Evolutionary conservation across 1,140 invertebrate genomes (phyloP), one percentile per base, ranked within the genome.

Genomic region (Macrosteles quadrilineatus): DNA sequence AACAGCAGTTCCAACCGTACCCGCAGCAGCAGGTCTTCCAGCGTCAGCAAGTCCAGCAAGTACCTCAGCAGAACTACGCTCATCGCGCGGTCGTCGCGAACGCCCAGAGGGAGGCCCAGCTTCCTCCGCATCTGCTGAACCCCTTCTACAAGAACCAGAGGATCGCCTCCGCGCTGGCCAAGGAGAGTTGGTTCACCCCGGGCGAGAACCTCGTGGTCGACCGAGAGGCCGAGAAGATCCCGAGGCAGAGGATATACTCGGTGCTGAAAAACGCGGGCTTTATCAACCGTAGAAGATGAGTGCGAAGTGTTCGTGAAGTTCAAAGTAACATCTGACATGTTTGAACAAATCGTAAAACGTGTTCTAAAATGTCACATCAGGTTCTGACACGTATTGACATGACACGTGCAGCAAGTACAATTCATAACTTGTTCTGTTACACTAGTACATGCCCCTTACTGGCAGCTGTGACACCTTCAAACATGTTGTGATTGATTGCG

Each of bases 201-300:
- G 78, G 77, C 0, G 78, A 80, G 68, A 72, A 73, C 9, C 76
- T 83, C 78, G 90, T 93, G 1, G 83, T 87, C 31, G 83, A 92
- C 75, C 83, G 91, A 2, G 90, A 92, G 76, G 87, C 90, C 0
- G 90, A 93, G 70, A 88, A 91, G 78, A 93, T 94, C 72, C 87
- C 91, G 0, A 82, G 91, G 23, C 84, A 88, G 71, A 87, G 87
- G 75, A 90, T 94, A 66, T 91, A 86, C 72, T 85, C 88, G 71
- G 85, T 92, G 65, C 85, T 93, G 14, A 88, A 88, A 73, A 87
- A 85, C 72, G 89, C 89, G 40, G 90, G 90, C 47, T 85, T 88
- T 6, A 76, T 81, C 27, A 80, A 77, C 23, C 62, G 73, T 6
- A 69, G 71, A n/a, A 67, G 68, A 32, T 43, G 57, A n/a, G 29